These are phyloP conservation scores for Nipponacmea schrenckii DNA, from an alignment of 2,888 invertebrate genomes.

Conservation along the genomic window DNA sequence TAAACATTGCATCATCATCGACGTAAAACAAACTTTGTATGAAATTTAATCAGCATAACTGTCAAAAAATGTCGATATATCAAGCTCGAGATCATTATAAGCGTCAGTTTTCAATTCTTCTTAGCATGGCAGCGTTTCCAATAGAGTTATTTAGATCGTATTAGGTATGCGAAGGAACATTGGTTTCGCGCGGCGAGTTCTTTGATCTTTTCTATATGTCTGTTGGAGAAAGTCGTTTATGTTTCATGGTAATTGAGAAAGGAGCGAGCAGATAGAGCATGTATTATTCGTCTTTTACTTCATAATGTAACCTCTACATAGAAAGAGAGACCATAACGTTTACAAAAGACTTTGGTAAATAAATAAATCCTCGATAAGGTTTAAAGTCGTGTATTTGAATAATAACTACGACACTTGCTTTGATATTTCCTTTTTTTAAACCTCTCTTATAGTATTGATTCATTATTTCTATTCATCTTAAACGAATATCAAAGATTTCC, in stretches of 20 bases:
- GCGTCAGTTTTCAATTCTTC: constrained; percentile 4
- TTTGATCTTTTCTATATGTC: constrained; percentile 7
- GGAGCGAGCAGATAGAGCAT: constrained; percentile 1
- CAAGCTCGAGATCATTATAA: neutral
- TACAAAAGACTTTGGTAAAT: constrained; percentile 4
- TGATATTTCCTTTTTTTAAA: neutral
- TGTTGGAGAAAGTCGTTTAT: constrained; percentile 7
- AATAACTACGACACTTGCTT: neutral
- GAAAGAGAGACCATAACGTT: constrained; percentile 2
- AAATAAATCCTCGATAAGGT: neutral
- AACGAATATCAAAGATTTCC: no score
- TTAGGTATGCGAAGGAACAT: constrained; percentile 4
- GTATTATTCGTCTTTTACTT: constrained; percentile 2
- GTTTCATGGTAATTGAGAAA: constrained; percentile 8
- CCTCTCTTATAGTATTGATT: no score
- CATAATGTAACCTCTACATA: constrained; percentile 2
- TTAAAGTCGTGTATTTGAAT: neutral
- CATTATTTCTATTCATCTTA: no score
- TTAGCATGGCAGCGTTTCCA: constrained; percentile 4
- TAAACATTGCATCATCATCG: no score
- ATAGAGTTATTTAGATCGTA: constrained; percentile 7
- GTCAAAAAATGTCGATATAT: neutral
- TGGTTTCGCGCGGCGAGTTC: constrained; percentile 1
- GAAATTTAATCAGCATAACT: no score
- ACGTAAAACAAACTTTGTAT: no score